Percentiles rank a stretch among this genome's conserved stretches.
Conservation (phyloP, 2,113 vertebrate species). For the Notarius lentiginosus region DNA sequence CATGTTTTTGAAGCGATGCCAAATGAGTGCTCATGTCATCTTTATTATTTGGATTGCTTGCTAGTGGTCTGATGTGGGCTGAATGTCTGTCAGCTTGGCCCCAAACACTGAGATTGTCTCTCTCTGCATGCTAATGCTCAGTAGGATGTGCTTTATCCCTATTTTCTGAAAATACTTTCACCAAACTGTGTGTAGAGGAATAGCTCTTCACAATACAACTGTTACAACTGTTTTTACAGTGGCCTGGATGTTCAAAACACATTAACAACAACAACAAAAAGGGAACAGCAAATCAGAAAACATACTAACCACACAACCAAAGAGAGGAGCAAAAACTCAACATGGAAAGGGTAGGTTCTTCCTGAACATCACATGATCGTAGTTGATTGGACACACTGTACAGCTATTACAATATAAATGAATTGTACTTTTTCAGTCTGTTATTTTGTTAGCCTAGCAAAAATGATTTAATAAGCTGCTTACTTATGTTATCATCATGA, state of each 20-base stretch:
- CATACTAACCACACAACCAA: not conserved
- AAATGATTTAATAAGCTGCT: not conserved
- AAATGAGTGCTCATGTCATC: not conserved
- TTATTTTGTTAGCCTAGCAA: not conserved
- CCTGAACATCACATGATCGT: not conserved
- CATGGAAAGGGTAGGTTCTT: not conserved
- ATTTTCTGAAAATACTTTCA: slow-evolving; percentile 11
- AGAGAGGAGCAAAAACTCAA: not conserved
- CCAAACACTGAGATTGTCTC: slow-evolving; percentile 55
- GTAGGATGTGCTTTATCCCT: slow-evolving; percentile 36
- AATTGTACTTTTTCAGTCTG: not conserved
- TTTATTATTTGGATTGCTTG: not conserved
- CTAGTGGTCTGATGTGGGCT: slow-evolving; percentile 1
- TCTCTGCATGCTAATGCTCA: slow-evolving; percentile 33
- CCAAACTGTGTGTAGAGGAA: not conserved
- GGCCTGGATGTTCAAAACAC: not conserved
- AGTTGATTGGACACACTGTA: not conserved
- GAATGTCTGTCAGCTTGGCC: slow-evolving; percentile 58
- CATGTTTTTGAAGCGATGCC: slow-evolving; percentile 6
- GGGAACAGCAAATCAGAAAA: not conserved
- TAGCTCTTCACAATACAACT: too few species aligned
- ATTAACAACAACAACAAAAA: not conserved
- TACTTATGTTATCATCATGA: too few species aligned
- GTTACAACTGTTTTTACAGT: not conserved
- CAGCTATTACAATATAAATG: not conserved